phyloP scores from a whole-genome alignment of 92 coral and sea anemone species.

The Phenganax stokvisi region DNA sequence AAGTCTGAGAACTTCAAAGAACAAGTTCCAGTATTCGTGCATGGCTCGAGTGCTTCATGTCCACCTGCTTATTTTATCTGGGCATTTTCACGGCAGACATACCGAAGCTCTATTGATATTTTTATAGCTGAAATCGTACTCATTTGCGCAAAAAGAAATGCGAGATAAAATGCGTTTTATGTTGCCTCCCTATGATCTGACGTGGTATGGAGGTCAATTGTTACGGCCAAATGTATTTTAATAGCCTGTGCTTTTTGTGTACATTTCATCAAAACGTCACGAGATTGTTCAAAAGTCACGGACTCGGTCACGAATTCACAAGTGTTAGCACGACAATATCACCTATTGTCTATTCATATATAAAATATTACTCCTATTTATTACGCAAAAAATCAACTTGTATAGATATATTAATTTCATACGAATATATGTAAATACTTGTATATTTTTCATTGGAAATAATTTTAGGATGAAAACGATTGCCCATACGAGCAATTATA shows the following conservation, averaged over 20 bases:
- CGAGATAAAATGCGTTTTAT: background rate
- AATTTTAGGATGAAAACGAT: too few relatives aligned
- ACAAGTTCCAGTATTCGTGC: background rate
- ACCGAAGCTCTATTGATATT: background rate
- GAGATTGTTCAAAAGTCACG: background rate
- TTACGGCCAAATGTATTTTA: background rate
- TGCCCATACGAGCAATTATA: too few relatives aligned
- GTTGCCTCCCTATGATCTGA: background rate
- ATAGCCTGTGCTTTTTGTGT: background rate
- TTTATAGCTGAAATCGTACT: background rate
- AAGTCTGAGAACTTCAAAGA: constrained; percentile 2
- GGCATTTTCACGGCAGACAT: background rate
- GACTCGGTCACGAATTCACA: background rate
- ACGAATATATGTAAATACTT: constrained; percentile 14
- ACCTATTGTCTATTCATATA: background rate
- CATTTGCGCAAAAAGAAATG: background rate
- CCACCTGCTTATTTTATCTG: background rate
- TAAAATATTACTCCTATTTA: background rate
- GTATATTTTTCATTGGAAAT: constrained; percentile 11
- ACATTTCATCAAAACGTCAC: background rate
- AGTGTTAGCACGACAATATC: background rate
- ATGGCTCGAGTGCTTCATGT: background rate
- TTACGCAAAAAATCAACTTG: background rate
- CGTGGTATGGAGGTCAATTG: constrained; percentile 9
- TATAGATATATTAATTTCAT: constrained; percentile 13